Percentiles rank a stretch among this genome's conserved stretches.
Evolutionary conservation across 2,888 invertebrate species (phyloP).

Genomic region (Carcina quercana): DNA sequence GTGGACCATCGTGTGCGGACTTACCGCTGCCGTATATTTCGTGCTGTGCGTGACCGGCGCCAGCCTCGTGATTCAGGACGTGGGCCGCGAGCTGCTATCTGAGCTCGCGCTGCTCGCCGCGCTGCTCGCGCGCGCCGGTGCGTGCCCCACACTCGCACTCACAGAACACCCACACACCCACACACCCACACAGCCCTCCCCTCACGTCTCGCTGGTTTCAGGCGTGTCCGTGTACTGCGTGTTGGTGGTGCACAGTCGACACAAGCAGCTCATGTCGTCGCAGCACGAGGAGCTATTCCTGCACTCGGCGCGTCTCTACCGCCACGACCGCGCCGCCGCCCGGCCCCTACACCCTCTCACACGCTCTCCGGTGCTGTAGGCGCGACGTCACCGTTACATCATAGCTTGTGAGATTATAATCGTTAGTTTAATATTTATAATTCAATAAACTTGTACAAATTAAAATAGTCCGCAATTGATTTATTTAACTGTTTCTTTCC

Average conservation of each 20-base stretch:
- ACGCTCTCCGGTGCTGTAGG: neutral
- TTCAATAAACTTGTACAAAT: neutral
- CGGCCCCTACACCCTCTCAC: conserved; percentile 26
- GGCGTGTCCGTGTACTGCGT: conserved; percentile 61
- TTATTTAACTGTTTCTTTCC: neutral
- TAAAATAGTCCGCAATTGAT: neutral
- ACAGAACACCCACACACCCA: neutral
- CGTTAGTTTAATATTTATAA: too few species aligned
- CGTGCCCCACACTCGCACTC: conserved; percentile 20
- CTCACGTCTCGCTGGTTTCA: conserved; percentile 20
- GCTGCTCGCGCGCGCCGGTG: conserved; percentile 49
- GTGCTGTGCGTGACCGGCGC: conserved; percentile 53
- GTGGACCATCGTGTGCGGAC: conserved; percentile 65
- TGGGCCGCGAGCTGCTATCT: conserved; percentile 42
- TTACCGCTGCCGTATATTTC: conserved; percentile 56
- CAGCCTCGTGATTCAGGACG: conserved; percentile 59
- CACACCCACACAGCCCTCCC: neutral
- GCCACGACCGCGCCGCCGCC: too few species aligned
- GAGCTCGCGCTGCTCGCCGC: conserved; percentile 43
- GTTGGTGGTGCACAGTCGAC: conserved; percentile 59
- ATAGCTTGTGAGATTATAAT: too few species aligned
- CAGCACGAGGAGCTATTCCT: conserved; percentile 43
- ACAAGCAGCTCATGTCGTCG: conserved; percentile 59
- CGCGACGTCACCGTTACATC: neutral
- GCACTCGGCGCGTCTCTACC: conserved; percentile 47